These are phyloP conservation scores for Ceramica pisi DNA, from an alignment of 2,888 invertebrate species.

Conservation along the genomic window DNA sequence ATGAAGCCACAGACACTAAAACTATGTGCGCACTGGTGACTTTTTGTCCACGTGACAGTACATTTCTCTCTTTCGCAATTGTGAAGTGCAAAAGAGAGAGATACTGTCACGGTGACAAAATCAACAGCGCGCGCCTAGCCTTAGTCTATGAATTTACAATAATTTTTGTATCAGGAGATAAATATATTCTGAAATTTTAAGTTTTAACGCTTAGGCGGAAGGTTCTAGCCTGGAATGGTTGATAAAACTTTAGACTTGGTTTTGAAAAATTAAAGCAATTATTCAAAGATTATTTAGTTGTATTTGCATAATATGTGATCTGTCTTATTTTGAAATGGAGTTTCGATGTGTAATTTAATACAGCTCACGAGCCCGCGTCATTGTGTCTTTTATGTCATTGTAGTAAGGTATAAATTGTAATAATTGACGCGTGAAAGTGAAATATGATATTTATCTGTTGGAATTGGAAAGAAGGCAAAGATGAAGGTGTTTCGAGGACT, in stretches of 20 bases:
- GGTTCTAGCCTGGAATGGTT: slow-evolving; percentile 1
- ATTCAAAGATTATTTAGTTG: too few species aligned
- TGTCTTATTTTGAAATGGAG: background rate
- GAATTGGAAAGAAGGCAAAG: background rate
- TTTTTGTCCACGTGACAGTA: too few species aligned
- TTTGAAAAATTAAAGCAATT: background rate
- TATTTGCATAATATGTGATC: too few species aligned
- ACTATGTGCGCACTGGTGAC: too few species aligned
- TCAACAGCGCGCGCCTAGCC: too few species aligned
- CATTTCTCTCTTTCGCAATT: too few species aligned
- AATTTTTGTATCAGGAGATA: background rate
- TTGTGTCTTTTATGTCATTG: background rate
- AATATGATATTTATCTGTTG: slow-evolving; percentile 2
- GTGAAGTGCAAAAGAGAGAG: too few species aligned
- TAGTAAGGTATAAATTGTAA: slow-evolving; percentile 15
- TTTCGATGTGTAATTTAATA: too few species aligned
- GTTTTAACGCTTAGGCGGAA: too few species aligned
- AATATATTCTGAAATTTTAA: background rate
- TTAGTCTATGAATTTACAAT: too few species aligned
- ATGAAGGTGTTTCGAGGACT: background rate
- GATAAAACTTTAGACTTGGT: background rate
- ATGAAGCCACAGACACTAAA: too few species aligned
- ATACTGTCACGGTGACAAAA: too few species aligned
- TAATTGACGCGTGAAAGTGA: background rate
- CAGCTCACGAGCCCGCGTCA: background rate